Evolutionary conservation across 2,113 vertebrate genomes (phyloP).

Genomic region (Trichechus manatus): DNA sequence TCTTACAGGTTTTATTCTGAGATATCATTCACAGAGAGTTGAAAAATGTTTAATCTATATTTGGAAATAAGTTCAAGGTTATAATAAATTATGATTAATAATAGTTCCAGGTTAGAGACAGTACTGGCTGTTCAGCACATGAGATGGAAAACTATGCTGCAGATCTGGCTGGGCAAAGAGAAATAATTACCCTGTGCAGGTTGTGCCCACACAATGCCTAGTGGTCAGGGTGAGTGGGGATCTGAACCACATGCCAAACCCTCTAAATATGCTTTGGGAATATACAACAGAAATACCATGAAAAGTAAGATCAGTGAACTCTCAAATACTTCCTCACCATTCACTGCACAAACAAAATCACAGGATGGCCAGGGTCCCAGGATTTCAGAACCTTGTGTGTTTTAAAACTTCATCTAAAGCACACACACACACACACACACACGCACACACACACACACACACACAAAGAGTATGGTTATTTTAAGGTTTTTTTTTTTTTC

Average conservation of each 20-base stretch:
- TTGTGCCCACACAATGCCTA: neutral
- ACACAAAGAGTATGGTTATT: too few relatives aligned
- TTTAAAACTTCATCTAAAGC: neutral
- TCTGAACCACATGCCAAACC: neutral
- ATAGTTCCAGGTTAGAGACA: neutral
- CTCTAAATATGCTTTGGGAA: neutral
- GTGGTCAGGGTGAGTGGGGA: neutral
- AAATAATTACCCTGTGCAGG: neutral
- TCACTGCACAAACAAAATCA: neutral
- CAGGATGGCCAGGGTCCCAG: rapidly evolving
- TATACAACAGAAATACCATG: neutral
- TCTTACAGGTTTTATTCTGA: constrained; percentile 23
- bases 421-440: too few relatives aligned
- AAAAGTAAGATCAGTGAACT: neutral
- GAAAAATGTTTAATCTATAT: constrained; percentile 56
- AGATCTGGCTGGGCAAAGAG: neutral
- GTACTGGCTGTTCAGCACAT: neutral
- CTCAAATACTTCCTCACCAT: neutral
- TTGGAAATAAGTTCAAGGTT: constrained; percentile 38
- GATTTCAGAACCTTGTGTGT: neutral
- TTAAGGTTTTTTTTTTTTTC: too few relatives aligned
- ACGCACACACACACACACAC: too few relatives aligned
- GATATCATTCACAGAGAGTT: neutral
- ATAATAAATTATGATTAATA: constrained; percentile 49
- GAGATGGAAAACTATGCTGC: neutral